Base-by-base conservation (phyloP, 1,140 invertebrate genomes). In the Aphidius gifuensis region DNA sequence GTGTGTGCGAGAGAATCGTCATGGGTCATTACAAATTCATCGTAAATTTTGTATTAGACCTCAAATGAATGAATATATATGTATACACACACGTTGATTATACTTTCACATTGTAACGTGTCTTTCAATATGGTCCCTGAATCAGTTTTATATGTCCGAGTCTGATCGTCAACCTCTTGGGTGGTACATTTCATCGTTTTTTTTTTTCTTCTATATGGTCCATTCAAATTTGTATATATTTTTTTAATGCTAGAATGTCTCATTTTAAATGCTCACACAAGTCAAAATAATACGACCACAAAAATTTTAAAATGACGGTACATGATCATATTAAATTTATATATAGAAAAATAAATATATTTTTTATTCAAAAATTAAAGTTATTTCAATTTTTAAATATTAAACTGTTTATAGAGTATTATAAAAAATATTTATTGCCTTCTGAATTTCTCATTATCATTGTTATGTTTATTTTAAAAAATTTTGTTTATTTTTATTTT, bases 1-100 rank as follows among this genome's bases (percentile, higher is more conserved):
- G 42, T 40, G 39, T 39, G 9, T 23, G 40, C 53, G 51, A 61
- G 40, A 46, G 58, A 32, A 32, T 32, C 58, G 59, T 66, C 65
- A 64, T 53, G 59, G 60, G 61, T 64, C 65, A 66, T 64, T 66
- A 64, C 55, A 61, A 55, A 64, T 66, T 66, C 61, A 16, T 66
- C 65, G 62, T 66, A 66, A 66, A 66, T 66, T 64, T 66, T 51
- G 59, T 66, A 66, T 66, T 66, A 66, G 62, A 53, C 42, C 59
- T 53, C n/a, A 38, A 55, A 40, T 55, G 39, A 8, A 7, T 5
- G 60, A 42, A 32, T 32, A 3, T 32, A 32, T 32, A 32, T 32
- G 23, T 32, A 32, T 32, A 44, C 21, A 16, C 21, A 39, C n/a
- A 21, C 6, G 38, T 51, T 42, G 16, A 51, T 44, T 40, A 11